Percentiles rank a stretch among this genome's conserved stretches.
These are phyloP conservation scores for Ploceus nigricollis DNA, from an alignment of 2,113 vertebrate genomes.

Conservation along the genomic window DNA sequence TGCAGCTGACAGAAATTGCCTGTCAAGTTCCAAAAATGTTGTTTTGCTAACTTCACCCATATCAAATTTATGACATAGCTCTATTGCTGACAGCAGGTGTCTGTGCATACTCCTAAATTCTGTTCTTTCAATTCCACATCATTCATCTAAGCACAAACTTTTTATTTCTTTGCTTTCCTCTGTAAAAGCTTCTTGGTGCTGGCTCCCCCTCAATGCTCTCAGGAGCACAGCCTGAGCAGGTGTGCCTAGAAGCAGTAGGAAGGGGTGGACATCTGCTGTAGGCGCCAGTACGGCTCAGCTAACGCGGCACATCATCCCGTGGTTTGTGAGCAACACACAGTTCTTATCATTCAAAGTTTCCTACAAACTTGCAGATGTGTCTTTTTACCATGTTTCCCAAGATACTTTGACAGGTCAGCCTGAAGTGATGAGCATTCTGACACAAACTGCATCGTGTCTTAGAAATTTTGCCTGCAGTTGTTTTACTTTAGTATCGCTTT, in stretches of 20 bases:
- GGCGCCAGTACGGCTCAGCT: background rate
- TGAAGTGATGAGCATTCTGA: constrained; percentile 66
- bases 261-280: background rate
- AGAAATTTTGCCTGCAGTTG: constrained; percentile 63
- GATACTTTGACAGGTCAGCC: constrained; percentile 61
- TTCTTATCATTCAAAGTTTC: constrained; percentile 6
- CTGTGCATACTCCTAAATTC: background rate
- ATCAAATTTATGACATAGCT: background rate
- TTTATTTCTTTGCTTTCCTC: background rate
- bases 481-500: constrained; percentile 49
- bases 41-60: background rate
- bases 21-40: background rate
- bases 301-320: background rate
- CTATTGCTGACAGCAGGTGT: background rate
- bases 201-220: background rate
- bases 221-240: background rate
- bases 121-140: background rate
- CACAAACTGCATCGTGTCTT: constrained; percentile 39
- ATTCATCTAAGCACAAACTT: background rate
- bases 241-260: background rate
- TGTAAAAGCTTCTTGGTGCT: background rate
- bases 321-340: background rate
- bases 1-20: background rate
- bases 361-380: constrained; percentile 26
- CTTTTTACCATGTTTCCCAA: constrained; percentile 50